Base-by-base conservation (phyloP, 2,797 vertebrate genomes). In the Megalops cyprinoides region DNA sequence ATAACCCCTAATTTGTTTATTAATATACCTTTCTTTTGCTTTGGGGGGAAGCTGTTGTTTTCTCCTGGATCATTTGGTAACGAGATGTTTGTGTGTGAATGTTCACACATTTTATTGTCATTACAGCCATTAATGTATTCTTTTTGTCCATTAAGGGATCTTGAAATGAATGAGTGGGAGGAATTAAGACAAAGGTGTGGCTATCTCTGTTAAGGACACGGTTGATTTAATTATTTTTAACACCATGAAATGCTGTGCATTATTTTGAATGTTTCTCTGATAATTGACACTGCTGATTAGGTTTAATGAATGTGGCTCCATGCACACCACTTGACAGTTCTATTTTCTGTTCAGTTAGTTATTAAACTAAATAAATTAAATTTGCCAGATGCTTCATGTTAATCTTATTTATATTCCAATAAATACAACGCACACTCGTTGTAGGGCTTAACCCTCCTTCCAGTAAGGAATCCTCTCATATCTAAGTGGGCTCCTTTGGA, bases 281-380 rank as follows among this genome's bases (percentile, higher is more conserved):
- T 84, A 67, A 84, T 86, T 77, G 76, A 83, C 78, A 81, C 65
- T 7, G 48, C 82, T 87, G 74, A 85, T 83, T 82, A 81, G 76
- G 23, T 81, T 56, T 55, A 49, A 44, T 60, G 78, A 49, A 77
- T 58, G 77, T 65, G 8, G 82, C 34, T 84, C 67, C 58, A 55
- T 12, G 6, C 12, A 58, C 81, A 79, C 82, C 23, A 83, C 76
- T 75, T 65, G 74, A 78, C 60, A 62, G 25, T 84, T 82, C 51
- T 74, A 65, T 83, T 53, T 51, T 48, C 58, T n/a, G 0, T 31
- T 55, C 60, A 20, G 37, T 76, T 79, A 76, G 75, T 44, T n/a
- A 14, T 76, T 62, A 31, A 76, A 58, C 48, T 79, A 65, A 82
- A 55, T 87, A 79, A 85, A 76, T 74, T 80, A 79, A 39, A 53